Evolutionary conservation across 2,797 vertebrate genomes (phyloP).

Genomic region (Gallinago solitaria): DNA sequence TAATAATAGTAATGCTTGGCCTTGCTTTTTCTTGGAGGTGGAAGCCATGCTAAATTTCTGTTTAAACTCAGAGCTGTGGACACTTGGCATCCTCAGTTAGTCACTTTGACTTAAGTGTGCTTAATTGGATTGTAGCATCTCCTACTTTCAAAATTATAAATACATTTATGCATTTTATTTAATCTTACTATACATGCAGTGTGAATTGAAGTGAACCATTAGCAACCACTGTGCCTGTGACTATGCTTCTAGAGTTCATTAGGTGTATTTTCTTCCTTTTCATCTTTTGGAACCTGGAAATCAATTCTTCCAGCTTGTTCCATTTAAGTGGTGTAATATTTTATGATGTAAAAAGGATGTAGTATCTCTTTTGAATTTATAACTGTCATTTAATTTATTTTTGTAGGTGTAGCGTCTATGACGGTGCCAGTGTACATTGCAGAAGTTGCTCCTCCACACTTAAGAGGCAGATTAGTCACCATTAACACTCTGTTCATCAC

Average conservation of each 20-base stretch:
- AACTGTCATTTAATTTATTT: conserved; percentile 2
- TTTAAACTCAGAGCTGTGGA: background rate
- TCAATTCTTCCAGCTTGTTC: background rate
- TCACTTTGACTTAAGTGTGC: background rate
- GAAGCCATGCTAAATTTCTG: background rate
- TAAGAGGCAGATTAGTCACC: conserved; percentile 95
- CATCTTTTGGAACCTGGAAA: background rate
- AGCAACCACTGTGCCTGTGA: background rate
- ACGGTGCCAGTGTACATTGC: conserved; percentile 97
- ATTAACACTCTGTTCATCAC: conserved; percentile 98
- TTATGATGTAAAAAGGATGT: background rate
- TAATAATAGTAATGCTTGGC: background rate
- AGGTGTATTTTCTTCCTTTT: background rate
- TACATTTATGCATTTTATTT: background rate
- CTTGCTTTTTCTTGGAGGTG: background rate
- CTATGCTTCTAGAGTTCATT: background rate
- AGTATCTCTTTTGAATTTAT: background rate
- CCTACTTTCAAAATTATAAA: background rate
- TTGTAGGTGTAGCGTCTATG: conserved; percentile 94
- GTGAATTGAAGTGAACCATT: background rate
- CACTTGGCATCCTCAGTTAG: background rate
- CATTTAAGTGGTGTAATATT: background rate
- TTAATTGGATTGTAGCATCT: background rate
- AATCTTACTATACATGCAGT: background rate
- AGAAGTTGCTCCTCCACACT: conserved; percentile 91